Conservation (phyloP, 1,140 invertebrate species). For the Calliphora vicina region DNA sequence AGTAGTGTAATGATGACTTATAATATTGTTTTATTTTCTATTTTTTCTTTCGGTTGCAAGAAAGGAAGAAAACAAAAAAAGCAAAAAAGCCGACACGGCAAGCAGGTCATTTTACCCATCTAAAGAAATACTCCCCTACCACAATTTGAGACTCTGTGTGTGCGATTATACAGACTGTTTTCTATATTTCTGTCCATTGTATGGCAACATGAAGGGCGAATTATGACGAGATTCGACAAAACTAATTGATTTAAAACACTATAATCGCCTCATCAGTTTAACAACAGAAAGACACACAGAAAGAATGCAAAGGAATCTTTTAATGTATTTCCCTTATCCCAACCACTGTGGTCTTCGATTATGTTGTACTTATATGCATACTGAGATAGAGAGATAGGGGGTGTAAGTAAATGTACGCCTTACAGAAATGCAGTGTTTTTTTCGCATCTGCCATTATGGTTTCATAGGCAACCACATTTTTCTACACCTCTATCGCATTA, state of each 20-base stretch:
- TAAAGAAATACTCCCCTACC: background rate
- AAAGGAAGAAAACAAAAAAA: background rate
- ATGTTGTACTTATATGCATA: slow-evolving; percentile 8
- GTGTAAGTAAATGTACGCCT: slow-evolving; percentile 6
- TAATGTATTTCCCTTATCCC: background rate
- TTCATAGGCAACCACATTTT: slow-evolving; percentile 23
- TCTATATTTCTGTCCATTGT: background rate
- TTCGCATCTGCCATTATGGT: slow-evolving; percentile 30
- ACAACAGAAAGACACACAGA: background rate
- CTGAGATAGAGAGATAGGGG: background rate
- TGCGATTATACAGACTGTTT: background rate
- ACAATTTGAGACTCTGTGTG: background rate
- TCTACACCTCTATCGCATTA: background rate
- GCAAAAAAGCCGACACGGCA: slow-evolving; percentile 2
- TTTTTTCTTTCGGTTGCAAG: too few species aligned
- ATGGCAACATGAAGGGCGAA: slow-evolving; percentile 31
- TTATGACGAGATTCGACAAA: slow-evolving; percentile 48
- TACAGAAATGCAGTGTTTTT: background rate
- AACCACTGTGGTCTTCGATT: slow-evolving; percentile 30
- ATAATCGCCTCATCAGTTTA: slow-evolving; percentile 39
- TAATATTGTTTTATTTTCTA: background rate
- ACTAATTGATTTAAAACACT: slow-evolving; percentile 60
- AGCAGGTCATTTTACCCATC: background rate
- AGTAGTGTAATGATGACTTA: slow-evolving; percentile 25
- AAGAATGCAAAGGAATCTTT: background rate